phyloP scores from a whole-genome alignment of 2,888 invertebrate species.

The Hyppa rectilinea region DNA sequence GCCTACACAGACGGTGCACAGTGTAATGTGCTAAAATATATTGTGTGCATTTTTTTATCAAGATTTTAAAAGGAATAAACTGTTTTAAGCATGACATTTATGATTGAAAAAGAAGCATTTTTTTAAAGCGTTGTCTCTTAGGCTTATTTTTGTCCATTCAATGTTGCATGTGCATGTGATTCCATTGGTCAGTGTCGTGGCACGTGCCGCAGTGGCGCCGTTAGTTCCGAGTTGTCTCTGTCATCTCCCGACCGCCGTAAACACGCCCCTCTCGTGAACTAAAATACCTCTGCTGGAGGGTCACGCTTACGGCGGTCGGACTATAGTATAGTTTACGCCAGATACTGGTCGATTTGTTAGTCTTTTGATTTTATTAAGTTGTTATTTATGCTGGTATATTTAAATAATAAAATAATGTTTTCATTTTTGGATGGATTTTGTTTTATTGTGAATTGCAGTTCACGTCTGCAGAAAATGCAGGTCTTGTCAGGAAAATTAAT shows the following conservation, averaged over 20 bases:
- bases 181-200: background rate
- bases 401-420: constrained; percentile 55
- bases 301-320: too few species aligned
- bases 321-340: constrained; percentile 6
- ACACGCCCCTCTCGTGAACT: too few species aligned
- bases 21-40: background rate
- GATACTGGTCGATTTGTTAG: constrained; percentile 26
- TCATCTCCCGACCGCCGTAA: too few species aligned
- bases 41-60: background rate
- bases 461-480: background rate
- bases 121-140: background rate
- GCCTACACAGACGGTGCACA: background rate
- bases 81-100: background rate
- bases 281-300: too few species aligned
- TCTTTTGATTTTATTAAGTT: constrained; percentile 51
- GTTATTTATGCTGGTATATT: constrained; percentile 49
- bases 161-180: background rate
- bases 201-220: background rate
- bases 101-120: background rate
- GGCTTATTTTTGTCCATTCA: constrained; percentile 20
- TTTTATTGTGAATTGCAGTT: constrained; percentile 24
- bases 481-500: background rate
- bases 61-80: background rate
- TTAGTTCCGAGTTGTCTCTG: background rate
- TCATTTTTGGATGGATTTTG: constrained; percentile 19